A percentile compares a stretch with the other conserved stretches of the same genome.
Conservation (phyloP, 2,888 invertebrate genomes). For the Oasisia sp. region DNA sequence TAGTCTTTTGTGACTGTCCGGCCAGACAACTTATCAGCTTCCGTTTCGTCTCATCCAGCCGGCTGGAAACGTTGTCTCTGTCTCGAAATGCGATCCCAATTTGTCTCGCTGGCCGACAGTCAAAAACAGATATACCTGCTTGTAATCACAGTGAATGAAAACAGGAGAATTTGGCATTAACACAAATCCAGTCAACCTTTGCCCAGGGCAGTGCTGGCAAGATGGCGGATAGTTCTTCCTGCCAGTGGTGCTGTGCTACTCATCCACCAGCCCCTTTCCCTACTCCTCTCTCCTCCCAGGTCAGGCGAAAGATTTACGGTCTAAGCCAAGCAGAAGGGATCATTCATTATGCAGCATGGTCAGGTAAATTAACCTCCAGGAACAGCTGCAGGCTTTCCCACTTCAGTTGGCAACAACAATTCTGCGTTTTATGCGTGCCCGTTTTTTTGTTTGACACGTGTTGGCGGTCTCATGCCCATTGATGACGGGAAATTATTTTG, state of each 20-base stretch:
- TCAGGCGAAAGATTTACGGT: neutral
- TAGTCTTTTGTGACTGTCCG: neutral
- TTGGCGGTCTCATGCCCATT: neutral
- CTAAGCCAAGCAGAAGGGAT: neutral
- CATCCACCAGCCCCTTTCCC: neutral
- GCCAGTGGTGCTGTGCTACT: neutral
- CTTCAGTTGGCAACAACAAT: neutral
- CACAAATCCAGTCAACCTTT: neutral
- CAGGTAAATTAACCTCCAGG: neutral
- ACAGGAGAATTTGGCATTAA: neutral
- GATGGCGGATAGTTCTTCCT: neutral
- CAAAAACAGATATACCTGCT: neutral
- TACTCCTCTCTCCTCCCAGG: neutral
- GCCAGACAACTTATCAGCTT: neutral
- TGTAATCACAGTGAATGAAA: neutral
- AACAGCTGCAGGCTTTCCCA: slow-evolving; percentile 17
- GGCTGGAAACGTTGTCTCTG: no score
- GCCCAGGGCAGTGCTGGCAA: neutral
- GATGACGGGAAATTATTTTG: neutral
- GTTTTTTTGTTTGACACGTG: neutral
- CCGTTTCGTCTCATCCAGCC: neutral
- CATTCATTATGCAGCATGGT: slow-evolving; percentile 4
- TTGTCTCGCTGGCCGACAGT: neutral
- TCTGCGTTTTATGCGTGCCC: neutral
- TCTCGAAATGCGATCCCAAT: neutral